Conservation (phyloP, 1,140 invertebrate species). For the Sesamia nonagrioides region DNA sequence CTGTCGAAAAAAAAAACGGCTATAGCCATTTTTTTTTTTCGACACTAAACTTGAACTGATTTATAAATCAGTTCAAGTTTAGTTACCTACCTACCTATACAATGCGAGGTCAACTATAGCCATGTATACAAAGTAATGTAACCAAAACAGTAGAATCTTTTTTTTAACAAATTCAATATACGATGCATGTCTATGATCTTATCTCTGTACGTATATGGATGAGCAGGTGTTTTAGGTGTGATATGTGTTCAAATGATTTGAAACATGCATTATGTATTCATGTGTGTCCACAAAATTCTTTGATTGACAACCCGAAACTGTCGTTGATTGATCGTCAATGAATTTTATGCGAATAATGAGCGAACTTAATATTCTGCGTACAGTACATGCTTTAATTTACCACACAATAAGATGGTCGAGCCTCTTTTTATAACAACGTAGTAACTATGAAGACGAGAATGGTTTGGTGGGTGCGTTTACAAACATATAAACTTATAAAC, state of each 20-base stretch:
- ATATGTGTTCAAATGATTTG: not conserved
- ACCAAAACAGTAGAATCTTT: no score
- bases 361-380: not conserved
- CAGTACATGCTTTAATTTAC: not conserved
- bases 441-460: not conserved
- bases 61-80: no score
- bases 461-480: no score
- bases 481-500: no score
- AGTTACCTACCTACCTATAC: no score
- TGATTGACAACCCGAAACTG: not conserved
- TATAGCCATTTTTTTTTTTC: no score
- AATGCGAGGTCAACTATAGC: no score
- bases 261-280: not conserved
- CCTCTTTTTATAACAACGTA: not conserved
- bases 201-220: no score
- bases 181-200: no score
- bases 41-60: no score
- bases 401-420: not conserved
- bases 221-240: not conserved
- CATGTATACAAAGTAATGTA: no score
- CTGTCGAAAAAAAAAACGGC: no score
- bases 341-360: not conserved
- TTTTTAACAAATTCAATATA: not conserved
- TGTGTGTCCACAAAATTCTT: not conserved
- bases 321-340: constrained; percentile 3